Conservation (phyloP, 2,797 vertebrate species). For the Ceyx erithaca region DNA sequence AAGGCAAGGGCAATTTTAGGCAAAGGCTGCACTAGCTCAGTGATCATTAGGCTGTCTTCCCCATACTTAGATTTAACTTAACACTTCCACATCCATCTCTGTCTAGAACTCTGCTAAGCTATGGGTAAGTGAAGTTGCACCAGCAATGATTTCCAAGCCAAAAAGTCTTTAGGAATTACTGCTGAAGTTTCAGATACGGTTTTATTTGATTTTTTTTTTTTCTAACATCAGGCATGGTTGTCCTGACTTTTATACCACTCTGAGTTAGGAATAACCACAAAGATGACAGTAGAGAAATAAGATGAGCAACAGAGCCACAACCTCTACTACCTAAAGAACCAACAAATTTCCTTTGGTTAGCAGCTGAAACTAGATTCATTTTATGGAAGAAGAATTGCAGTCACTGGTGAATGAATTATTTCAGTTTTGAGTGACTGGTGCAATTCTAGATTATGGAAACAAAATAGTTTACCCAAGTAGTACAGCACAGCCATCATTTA, state of each 20-base stretch:
- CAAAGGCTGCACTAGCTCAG: background rate
- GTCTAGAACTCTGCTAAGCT: background rate
- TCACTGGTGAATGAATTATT: background rate
- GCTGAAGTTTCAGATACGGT: background rate
- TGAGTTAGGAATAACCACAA: background rate
- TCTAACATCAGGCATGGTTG: background rate
- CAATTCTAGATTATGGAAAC: background rate
- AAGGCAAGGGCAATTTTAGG: background rate
- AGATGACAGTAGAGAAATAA: background rate
- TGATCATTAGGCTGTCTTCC: background rate
- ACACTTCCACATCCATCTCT: background rate
- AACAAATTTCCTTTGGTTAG: background rate
- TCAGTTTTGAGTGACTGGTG: background rate
- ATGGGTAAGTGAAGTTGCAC: background rate
- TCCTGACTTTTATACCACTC: background rate
- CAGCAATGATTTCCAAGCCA: background rate
- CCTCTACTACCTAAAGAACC: background rate
- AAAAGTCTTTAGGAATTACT: background rate
- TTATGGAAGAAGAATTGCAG: background rate
- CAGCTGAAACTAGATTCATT: background rate
- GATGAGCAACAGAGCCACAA: background rate
- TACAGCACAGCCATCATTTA: background rate
- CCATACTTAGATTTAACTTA: background rate
- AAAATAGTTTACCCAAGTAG: background rate
- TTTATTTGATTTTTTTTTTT: background rate